Conservation (phyloP, 2,888 invertebrate genomes). For the Abscondita cerata region DNA sequence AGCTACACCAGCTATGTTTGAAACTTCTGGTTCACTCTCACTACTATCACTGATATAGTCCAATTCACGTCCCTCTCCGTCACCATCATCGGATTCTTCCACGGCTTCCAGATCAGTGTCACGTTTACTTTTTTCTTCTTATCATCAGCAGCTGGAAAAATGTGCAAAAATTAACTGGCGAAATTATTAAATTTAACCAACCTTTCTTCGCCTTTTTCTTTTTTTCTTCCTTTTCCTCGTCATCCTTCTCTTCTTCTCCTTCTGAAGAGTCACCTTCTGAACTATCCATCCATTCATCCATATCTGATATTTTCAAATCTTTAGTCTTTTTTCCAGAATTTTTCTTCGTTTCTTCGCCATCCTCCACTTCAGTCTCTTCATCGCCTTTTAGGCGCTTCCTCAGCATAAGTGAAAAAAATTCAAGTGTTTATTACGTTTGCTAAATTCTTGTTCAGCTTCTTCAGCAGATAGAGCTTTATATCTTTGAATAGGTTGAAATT, state of each 20-base stretch:
- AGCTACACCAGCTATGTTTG: conserved; percentile 80
- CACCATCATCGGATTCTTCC: conserved; percentile 97
- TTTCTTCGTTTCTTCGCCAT: conserved; percentile 72
- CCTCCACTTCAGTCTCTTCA: conserved; percentile 65
- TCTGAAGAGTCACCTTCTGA: conserved; percentile 82
- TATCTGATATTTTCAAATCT: conserved; percentile 88
- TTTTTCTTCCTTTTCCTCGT: conserved; percentile 68
- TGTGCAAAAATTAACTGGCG: background rate
- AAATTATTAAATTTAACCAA: conserved; percentile 1
- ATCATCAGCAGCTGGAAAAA: conserved; percentile 50
- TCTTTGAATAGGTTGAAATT: conserved; percentile 86
- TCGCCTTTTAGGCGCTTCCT: conserved; percentile 83
- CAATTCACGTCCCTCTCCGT: conserved; percentile 92
- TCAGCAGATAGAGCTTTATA: conserved; percentile 96
- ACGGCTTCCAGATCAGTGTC: conserved; percentile 88
- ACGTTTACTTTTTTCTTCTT: conserved; percentile 76
- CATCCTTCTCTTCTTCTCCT: conserved; percentile 71
- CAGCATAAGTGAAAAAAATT: conserved; percentile 97
- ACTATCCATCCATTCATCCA: conserved; percentile 91
- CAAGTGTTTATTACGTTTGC: conserved; percentile 91
- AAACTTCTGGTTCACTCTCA: conserved; percentile 80
- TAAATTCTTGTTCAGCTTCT: conserved; percentile 98
- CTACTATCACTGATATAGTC: conserved; percentile 90
- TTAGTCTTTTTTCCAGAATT: conserved; percentile 66
- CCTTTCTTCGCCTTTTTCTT: conserved; percentile 62